Evolutionary conservation across 2,797 vertebrate species (phyloP).

Genomic region (Sebastes itinus): DNA sequence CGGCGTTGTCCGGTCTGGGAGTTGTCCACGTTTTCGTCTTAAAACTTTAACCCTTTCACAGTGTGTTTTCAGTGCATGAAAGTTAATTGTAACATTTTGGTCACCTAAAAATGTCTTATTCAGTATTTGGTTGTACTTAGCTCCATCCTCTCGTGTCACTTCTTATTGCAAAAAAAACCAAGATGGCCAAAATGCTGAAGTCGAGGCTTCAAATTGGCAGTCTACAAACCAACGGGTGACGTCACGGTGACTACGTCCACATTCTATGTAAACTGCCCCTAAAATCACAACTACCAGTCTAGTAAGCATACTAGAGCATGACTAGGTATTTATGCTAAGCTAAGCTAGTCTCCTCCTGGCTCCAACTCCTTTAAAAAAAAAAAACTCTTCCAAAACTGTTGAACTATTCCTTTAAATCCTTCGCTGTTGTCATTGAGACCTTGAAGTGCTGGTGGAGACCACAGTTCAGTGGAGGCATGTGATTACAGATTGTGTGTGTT

Average conservation of each 20-base stretch:
- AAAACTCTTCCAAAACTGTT: background rate
- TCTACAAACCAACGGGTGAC: too few relatives aligned
- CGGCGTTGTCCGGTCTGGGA: rapidly evolving
- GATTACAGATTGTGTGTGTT: slow-evolving; percentile 57
- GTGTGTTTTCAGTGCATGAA: too few relatives aligned
- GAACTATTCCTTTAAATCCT: background rate
- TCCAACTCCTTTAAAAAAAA: background rate
- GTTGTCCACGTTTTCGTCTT: too few relatives aligned
- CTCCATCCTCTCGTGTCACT: too few relatives aligned
- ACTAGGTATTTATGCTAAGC: background rate
- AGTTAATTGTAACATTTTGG: too few relatives aligned
- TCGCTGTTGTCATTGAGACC: background rate
- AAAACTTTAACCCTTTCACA: too few relatives aligned
- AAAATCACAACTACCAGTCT: background rate
- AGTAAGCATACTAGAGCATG: background rate
- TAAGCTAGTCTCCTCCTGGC: background rate
- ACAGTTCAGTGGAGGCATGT: slow-evolving; percentile 42
- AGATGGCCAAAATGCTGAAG: too few relatives aligned
- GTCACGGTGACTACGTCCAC: background rate
- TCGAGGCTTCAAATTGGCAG: too few relatives aligned
- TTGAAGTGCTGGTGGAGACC: slow-evolving; percentile 1
- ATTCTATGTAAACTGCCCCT: background rate
- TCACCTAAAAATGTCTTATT: too few relatives aligned
- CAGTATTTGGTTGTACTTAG: too few relatives aligned
- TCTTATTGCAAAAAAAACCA: too few relatives aligned